Percentiles rank a stretch among this genome's conserved stretches.
Conservation (phyloP, 2,797 vertebrate species). For the Austrolebias charrua region DNA sequence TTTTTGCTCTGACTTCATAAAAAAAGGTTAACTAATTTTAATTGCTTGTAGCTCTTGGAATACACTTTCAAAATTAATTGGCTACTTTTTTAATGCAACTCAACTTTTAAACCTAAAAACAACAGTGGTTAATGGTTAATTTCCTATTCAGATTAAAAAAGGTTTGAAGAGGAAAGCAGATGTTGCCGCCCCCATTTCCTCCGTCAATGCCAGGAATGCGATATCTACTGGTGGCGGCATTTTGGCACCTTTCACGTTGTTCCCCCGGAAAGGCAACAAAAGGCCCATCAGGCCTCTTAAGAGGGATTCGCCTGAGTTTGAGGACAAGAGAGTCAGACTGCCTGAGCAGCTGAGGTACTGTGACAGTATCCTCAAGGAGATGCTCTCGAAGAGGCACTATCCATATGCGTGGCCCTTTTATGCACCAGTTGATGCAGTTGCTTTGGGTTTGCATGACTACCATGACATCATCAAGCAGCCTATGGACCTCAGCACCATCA, state of each 20-base stretch:
- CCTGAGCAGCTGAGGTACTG: constrained; percentile 83
- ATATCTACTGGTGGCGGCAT: constrained; percentile 50
- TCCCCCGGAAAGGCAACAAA: constrained; percentile 64
- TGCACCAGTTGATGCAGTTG: constrained; percentile 76
- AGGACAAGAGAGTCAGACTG: constrained; percentile 66
- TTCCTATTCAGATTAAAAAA: constrained; percentile 77
- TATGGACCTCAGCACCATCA: constrained; percentile 87
- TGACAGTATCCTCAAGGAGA: constrained; percentile 85
- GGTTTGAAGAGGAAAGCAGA: constrained; percentile 88
- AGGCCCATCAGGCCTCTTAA: constrained; percentile 77
- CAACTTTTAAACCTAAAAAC: too few species aligned
- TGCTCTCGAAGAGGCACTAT: constrained; percentile 89
- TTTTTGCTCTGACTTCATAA: too few species aligned
- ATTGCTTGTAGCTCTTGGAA: too few species aligned
- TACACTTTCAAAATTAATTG: too few species aligned
- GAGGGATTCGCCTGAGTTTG: constrained; percentile 71
- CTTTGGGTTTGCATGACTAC: constrained; percentile 80
- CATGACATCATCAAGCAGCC: constrained; percentile 83
- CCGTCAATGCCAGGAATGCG: constrained; percentile 62
- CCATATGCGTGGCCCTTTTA: constrained; percentile 91
- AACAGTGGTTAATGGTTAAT: not conserved
- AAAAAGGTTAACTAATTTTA: too few species aligned
- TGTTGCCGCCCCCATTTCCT: constrained; percentile 73
- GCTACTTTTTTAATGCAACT: too few species aligned
- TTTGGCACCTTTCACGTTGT: constrained; percentile 59